phyloP scores from a whole-genome alignment of 2,797 vertebrate species.

The Poeciliopsis presidionis region DNA sequence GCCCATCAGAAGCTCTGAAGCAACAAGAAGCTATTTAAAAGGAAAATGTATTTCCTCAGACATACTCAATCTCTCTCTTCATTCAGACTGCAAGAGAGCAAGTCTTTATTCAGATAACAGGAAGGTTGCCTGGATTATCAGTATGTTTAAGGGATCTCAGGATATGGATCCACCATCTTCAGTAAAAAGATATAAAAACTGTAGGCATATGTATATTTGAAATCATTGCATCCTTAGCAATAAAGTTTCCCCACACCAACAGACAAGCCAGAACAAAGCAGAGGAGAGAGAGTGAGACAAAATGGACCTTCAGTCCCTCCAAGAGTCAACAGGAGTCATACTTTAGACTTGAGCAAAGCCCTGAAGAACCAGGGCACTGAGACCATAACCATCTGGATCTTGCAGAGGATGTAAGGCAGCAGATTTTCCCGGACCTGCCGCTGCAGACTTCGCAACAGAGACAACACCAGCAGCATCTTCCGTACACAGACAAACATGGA shows the following conservation, averaged over 20 bases:
- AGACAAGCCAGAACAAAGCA: conserved; percentile 16
- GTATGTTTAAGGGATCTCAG: not conserved
- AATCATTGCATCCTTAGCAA: not conserved
- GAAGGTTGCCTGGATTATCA: not conserved
- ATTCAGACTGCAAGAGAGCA: not conserved
- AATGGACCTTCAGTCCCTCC: conserved; percentile 18
- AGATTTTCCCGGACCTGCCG: conserved; percentile 87
- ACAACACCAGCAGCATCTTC: conserved; percentile 90
- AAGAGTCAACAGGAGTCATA: conserved; percentile 65
- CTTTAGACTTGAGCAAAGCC: conserved; percentile 80
- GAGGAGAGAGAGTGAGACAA: not conserved
- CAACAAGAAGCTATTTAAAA: not conserved
- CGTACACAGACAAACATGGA: conserved; percentile 51
- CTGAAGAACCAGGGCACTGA: conserved; percentile 82
- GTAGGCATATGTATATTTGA: not conserved
- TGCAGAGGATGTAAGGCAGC: conserved; percentile 82
- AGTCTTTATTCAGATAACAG: not conserved
- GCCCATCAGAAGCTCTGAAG: not conserved
- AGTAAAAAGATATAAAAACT: not conserved
- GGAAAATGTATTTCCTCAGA: not conserved
- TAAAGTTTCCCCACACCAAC: conserved; percentile 8
- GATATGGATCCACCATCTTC: not conserved
- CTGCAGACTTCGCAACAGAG: conserved; percentile 86
- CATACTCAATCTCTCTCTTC: not conserved
- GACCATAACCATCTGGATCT: conserved; percentile 84